phyloP scores from a whole-genome alignment of 1,140 invertebrate species.

The Potamilus streckersoni region DNA sequence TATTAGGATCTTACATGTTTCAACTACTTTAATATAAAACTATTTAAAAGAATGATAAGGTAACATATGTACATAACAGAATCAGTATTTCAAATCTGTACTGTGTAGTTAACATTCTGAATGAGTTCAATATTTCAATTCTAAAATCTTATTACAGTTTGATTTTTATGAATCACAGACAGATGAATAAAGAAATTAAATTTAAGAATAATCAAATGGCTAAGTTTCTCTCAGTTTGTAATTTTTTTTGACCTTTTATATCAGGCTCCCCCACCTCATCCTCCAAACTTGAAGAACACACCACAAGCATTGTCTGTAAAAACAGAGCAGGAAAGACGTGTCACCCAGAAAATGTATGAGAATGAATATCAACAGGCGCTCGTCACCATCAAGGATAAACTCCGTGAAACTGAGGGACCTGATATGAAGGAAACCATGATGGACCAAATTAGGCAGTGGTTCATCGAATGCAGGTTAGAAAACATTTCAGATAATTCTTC shows the following conservation, averaged over 20 bases:
- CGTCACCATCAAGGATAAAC: conserved; percentile 67
- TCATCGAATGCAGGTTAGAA: conserved; percentile 72
- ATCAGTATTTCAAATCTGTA: no score
- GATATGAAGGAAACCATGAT: conserved; percentile 78
- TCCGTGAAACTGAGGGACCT: conserved; percentile 71
- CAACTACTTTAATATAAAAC: no score
- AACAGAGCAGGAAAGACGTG: conserved; percentile 61
- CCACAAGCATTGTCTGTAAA: conserved; percentile 54
- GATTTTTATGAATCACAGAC: no score
- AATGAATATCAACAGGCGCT: conserved; percentile 74
- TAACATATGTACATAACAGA: no score
- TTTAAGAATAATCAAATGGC: no score
- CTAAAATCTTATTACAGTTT: no score
- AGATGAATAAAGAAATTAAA: no score
- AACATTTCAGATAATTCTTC: not conserved
- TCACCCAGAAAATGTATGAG: conserved; percentile 71
- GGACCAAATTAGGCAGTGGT: conserved; percentile 87
- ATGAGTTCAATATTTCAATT: no score
- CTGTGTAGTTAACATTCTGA: no score
- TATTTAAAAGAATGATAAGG: no score
- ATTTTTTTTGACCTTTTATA: not conserved
- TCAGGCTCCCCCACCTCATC: conserved; percentile 54
- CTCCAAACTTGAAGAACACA: conserved; percentile 55
- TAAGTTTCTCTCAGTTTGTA: no score
- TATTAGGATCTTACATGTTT: no score